phyloP scores from a whole-genome alignment of 2,113 vertebrate species.

The Takifugu flavidus region DNA sequence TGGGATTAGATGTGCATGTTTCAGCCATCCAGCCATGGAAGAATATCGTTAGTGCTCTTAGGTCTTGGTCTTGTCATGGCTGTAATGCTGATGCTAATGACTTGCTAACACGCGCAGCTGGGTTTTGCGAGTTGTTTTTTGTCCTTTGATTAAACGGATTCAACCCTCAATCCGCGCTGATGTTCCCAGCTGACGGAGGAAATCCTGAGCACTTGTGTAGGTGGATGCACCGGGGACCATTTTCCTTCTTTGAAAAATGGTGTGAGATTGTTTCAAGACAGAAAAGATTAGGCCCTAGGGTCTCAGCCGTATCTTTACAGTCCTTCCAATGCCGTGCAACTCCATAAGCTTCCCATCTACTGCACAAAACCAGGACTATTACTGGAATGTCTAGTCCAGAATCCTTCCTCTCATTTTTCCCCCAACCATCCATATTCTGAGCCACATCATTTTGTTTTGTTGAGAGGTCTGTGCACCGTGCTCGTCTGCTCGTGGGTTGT shows the following conservation, averaged over 20 bases:
- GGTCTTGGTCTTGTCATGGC: too few relatives aligned
- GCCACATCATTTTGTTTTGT: constrained; percentile 34
- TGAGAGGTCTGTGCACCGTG: constrained; percentile 21
- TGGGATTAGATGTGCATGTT: too few relatives aligned
- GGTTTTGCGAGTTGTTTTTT: too few relatives aligned
- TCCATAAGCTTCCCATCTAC: constrained; percentile 2
- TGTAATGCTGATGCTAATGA: too few relatives aligned
- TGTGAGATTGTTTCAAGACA: not conserved
- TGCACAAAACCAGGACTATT: constrained; percentile 8
- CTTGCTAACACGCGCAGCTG: too few relatives aligned
- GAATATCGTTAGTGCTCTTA: too few relatives aligned
- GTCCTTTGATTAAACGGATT: too few relatives aligned
- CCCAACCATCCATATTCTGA: constrained; percentile 1
- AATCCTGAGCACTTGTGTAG: constrained; percentile 4
- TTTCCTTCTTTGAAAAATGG: constrained; percentile 1
- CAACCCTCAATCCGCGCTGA: too few relatives aligned
- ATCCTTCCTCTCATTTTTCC: constrained; percentile 6
- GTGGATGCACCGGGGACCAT: constrained; percentile 10
- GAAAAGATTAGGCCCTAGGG: not conserved
- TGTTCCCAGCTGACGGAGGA: too few relatives aligned
- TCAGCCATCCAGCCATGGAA: too few relatives aligned
- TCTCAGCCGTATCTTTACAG: constrained; percentile 1
- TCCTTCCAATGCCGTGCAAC: constrained; percentile 23
- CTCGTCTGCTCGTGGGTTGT: constrained; percentile 36
- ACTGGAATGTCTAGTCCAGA: constrained; percentile 12